Percentiles rank a stretch among this genome's conserved stretches.
Conservation (phyloP, 2,888 invertebrate genomes). For the Plebejus melissa region DNA sequence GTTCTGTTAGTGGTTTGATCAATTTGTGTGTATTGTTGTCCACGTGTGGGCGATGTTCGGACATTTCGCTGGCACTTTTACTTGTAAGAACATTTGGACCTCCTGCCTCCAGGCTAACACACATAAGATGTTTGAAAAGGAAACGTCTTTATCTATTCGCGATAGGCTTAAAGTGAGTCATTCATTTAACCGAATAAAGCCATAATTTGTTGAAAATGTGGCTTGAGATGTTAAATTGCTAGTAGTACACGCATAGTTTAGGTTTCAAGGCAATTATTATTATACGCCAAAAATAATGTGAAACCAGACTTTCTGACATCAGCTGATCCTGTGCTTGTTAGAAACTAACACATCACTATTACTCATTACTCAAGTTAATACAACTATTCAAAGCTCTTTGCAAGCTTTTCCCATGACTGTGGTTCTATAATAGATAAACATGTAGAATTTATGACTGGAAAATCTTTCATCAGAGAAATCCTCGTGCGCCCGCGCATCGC, state of each 20-base stretch:
- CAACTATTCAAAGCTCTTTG: neutral
- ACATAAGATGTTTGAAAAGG: neutral
- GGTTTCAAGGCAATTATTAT: too few relatives aligned
- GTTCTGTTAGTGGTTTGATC: constrained; percentile 7
- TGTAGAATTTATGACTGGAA: neutral
- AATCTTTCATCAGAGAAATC: neutral
- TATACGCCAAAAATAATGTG: too few relatives aligned
- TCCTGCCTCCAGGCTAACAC: neutral
- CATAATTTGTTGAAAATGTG: too few relatives aligned
- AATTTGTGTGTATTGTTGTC: constrained; percentile 13
- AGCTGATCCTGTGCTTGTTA: too few relatives aligned
- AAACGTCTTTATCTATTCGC: too few relatives aligned
- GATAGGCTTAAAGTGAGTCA: neutral
- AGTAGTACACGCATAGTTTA: too few relatives aligned
- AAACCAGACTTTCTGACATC: too few relatives aligned
- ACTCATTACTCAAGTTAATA: too few relatives aligned
- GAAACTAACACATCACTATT: too few relatives aligned
- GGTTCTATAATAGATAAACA: neutral
- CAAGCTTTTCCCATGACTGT: neutral
- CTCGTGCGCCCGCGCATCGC: neutral
- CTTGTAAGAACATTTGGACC: neutral
- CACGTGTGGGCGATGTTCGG: neutral
- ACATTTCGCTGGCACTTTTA: neutral
- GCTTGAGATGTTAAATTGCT: too few relatives aligned
- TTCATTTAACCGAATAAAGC: neutral